phyloP scores from a whole-genome alignment of 2,113 vertebrate species.

The Oreochromis spilurus region DNA sequence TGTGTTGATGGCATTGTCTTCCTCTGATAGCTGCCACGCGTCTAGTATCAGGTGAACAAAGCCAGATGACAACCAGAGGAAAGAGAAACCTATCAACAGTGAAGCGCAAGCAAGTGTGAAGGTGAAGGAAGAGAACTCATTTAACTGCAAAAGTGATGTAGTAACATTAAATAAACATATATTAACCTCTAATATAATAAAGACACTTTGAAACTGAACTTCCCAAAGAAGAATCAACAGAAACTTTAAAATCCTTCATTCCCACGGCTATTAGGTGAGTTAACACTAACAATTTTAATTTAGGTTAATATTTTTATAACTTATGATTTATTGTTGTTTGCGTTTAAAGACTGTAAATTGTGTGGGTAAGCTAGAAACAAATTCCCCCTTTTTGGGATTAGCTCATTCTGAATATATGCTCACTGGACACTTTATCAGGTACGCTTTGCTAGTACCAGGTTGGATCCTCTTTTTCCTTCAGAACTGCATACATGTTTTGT shows the following conservation, averaged over 20 bases:
- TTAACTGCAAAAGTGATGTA: neutral
- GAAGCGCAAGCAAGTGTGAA: neutral
- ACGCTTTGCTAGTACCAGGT: neutral
- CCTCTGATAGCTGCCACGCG: constrained; percentile 72
- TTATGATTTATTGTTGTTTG: neutral
- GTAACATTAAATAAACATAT: neutral
- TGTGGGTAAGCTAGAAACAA: neutral
- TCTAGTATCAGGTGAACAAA: constrained; percentile 69
- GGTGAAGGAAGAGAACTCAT: neutral
- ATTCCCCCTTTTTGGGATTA: neutral
- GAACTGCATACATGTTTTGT: neutral
- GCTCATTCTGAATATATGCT: neutral
- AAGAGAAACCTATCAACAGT: constrained; percentile 26
- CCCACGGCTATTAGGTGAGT: neutral
- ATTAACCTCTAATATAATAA: neutral
- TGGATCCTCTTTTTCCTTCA: neutral
- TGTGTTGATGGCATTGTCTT: constrained; percentile 62
- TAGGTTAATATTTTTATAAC: neutral
- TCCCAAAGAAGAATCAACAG: neutral
- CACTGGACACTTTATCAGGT: neutral
- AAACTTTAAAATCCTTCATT: neutral
- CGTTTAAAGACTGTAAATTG: neutral
- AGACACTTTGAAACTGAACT: neutral
- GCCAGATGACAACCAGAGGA: constrained; percentile 63
- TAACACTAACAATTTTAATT: neutral